These are phyloP conservation scores for Euclidia mi DNA, from an alignment of 2,888 invertebrate genomes.

Conservation along the genomic window DNA sequence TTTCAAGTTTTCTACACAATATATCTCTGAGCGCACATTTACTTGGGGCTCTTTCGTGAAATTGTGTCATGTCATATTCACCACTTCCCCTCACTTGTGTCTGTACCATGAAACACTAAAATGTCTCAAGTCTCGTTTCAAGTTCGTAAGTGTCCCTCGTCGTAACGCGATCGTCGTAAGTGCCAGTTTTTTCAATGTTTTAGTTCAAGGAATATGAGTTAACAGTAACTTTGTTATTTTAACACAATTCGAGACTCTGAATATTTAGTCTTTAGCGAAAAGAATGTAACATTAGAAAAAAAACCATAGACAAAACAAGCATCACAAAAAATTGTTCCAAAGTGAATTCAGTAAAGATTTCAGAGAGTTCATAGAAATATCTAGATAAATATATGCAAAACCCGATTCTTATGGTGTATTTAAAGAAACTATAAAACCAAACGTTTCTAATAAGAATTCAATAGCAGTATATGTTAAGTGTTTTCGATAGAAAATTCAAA, in stretches of 20 bases:
- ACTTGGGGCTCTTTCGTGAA: slow-evolving; percentile 47
- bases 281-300: not conserved
- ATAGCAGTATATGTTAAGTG: slow-evolving; percentile 45
- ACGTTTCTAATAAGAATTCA: slow-evolving; percentile 37
- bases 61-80: slow-evolving; percentile 58
- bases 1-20: slow-evolving; percentile 36
- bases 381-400: too few relatives aligned
- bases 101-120: slow-evolving; percentile 51
- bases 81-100: slow-evolving; percentile 36
- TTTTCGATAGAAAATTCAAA: slow-evolving; percentile 51
- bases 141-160: slow-evolving; percentile 51
- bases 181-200: slow-evolving; percentile 59
- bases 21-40: slow-evolving; percentile 35
- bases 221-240: not conserved
- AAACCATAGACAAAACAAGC: too few relatives aligned
- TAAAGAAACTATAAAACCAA: slow-evolving; percentile 27
- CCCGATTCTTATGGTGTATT: slow-evolving; percentile 19
- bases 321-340: too few relatives aligned
- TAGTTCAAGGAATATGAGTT: slow-evolving; percentile 37
- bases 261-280: not conserved
- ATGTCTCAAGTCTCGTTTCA: slow-evolving; percentile 56
- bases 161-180: slow-evolving; percentile 47
- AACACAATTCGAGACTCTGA: not conserved
- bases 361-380: too few relatives aligned
- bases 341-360: too few relatives aligned